Evolutionary conservation across 2,888 invertebrate genomes (phyloP), one percentile per base, ranked within the genome.

Genomic region (Conistra vaccinii): DNA sequence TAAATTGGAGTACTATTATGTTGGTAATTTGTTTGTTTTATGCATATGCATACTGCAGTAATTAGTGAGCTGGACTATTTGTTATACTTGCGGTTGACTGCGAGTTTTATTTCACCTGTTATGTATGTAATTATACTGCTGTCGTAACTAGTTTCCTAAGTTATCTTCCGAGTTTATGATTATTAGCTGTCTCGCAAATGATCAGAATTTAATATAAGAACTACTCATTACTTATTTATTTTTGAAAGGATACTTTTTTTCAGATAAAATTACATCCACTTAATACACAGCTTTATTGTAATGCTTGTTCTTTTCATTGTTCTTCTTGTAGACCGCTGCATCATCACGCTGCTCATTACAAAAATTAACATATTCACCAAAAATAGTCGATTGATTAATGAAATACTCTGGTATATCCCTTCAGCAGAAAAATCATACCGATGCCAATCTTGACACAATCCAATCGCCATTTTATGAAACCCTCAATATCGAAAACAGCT

Each of bases 21-120:
- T 55, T 29, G 51, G 57, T 9, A 57, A 62, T 62, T 81, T 75
- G 32, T 81, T 29, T 62, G 35, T 55, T 80, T 80, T 65, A 55
- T 73, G 48, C n/a, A 60, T 65, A 69, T 48, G 51, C 51, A 60
- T 63, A 45, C 53, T 60, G 73, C 57, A 51, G 63, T 39, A 80
- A 80, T 73, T 73, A 84, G 55, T 60, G 58, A n/a, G 35, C 39
- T 51, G n/a, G 51, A 32, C 32, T 55, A 72, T 73, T 61, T 60
- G 29, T 61, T 60, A 45, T 35, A 53, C 6, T 67, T 60, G 29
- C 26, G 35, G 42, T 35, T 14, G 53, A n/a, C n/a, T 53, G 26
- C 17, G 17, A 61, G 20, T 81, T 20, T 29, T 1, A 32, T 74
- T 74, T 26, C 26, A 39, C n/a, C 3, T 45, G 20, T 23, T 53